Base-by-base conservation (phyloP, 1,140 invertebrate genomes). In the Hylaeus anthracinus region DNA sequence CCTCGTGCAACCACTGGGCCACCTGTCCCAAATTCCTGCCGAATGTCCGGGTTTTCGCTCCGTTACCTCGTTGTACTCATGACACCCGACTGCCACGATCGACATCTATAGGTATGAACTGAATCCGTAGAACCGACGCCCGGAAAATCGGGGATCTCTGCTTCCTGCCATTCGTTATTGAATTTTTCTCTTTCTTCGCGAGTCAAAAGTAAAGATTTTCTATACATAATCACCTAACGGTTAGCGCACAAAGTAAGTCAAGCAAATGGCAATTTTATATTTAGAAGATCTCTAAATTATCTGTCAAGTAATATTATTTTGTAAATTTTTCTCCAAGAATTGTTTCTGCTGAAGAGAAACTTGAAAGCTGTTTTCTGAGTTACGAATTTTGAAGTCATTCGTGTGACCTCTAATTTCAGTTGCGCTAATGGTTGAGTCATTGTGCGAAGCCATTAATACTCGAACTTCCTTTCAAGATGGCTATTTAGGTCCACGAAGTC, bases 21-120 rank as follows among this genome's bases (percentile, higher is more conserved):
- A 87, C 85, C 82, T 88, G 89, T 89, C 88, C 89, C 85, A 90
- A 89, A 90, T 90, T 90, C 88, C 84, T 83, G 73, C 72, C 81
- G 82, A 85, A 81, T 86, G 81, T 89, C 88, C 88, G 86, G 82
- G 85, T 88, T 88, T 88, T 89, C 80, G 74, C 87, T 84, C 88
- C 89, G 88, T 88, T 89, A 88, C 67, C 79, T 88, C 73, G 81
- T 76, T 75, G 70, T 75, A 72, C 73, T 63, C 81, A 53, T 63
- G 73, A 67, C 61, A 75, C 72, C 64, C 48, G 64, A 61, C 60
- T 76, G 48, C 53, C 58, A 72, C 72, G 65, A 60, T 82, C 65
- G 43, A 64, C 58, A 51, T 85, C 85, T 86, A 85, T 76, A 43
- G 45, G n/a, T 48, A 76, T 43, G 70, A 82, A 39, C 69, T 72